These are phyloP conservation scores for Scaptodrosophila lebanonensis DNA, from an alignment of 1,140 invertebrate species.

Conservation along the genomic window DNA sequence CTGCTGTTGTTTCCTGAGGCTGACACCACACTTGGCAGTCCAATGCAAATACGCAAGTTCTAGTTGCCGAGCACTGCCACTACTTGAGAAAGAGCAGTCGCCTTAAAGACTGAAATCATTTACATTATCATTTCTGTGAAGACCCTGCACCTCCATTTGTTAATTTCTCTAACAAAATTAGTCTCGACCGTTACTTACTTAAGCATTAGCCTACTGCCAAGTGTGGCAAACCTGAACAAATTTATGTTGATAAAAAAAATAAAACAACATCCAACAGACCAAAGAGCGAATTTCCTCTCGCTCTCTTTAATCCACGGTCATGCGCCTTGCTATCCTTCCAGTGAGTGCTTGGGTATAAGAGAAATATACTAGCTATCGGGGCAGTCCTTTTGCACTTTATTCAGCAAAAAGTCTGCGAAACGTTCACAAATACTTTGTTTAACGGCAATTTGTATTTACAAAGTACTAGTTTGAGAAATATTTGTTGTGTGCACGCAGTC, in stretches of 20 bases:
- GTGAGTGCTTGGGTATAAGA: conserved; percentile 46
- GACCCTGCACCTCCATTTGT: too few relatives aligned
- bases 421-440: conserved; percentile 1
- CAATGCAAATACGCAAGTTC: conserved; percentile 34
- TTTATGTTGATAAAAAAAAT: too few relatives aligned
- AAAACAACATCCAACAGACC: too few relatives aligned
- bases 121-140: too few relatives aligned
- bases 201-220: conserved; percentile 11
- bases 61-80: too few relatives aligned
- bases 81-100: too few relatives aligned
- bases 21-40: conserved; percentile 36
- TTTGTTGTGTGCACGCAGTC: too few relatives aligned
- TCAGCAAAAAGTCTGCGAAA: conserved; percentile 38
- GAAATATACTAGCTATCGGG: conserved; percentile 11
- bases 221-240: conserved; percentile 6
- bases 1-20: too few relatives aligned
- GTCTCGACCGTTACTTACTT: conserved; percentile 22
- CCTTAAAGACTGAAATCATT: too few relatives aligned
- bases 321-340: conserved; percentile 44
- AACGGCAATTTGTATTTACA: conserved; percentile 11
- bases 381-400: conserved; percentile 60
- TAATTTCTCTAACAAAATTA: too few relatives aligned
- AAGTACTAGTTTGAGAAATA: too few relatives aligned
- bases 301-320: conserved; percentile 23
- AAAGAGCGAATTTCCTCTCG: conserved; percentile 45